Conservation (phyloP, 2,113 vertebrate species). For the Astur gentilis region DNA sequence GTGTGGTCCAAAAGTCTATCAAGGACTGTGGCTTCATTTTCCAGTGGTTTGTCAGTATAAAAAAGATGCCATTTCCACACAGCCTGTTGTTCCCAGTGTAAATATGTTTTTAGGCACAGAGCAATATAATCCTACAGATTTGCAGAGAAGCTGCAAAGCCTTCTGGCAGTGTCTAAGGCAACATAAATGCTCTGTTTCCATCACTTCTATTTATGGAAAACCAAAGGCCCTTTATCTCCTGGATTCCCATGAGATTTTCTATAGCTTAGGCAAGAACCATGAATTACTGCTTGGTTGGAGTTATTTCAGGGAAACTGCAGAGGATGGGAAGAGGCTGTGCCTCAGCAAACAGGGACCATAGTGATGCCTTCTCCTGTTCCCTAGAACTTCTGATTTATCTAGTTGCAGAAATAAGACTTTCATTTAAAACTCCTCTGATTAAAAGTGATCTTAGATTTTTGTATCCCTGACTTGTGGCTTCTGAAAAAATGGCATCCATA, state of each 20-base stretch:
- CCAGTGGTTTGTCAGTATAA: conserved; percentile 10
- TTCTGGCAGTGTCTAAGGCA: not conserved
- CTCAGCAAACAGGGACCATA: not conserved
- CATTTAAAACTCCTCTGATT: not conserved
- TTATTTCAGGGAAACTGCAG: conserved; percentile 1
- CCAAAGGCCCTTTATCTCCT: conserved; percentile 31
- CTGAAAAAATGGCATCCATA: not conserved
- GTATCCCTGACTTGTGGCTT: not conserved
- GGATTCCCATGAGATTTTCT: not conserved
- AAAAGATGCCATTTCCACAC: not conserved
- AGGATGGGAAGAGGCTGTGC: not conserved
- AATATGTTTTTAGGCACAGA: conserved; percentile 48
- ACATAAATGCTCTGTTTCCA: not conserved
- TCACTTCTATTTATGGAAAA: conserved; percentile 33
- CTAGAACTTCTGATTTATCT: not conserved
- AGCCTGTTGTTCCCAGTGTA: conserved; percentile 22
- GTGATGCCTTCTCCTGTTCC: not conserved
- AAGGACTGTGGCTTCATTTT: not conserved
- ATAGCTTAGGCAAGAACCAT: conserved; percentile 29
- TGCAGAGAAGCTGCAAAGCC: conserved; percentile 14
- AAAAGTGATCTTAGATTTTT: not conserved
- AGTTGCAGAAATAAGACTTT: not conserved
- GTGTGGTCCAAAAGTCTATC: not conserved
- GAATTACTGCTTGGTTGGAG: conserved; percentile 1
- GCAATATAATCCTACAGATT: conserved; percentile 3